phyloP scores from a whole-genome alignment of 1,140 invertebrate species.

The Argopecten irradians region DNA sequence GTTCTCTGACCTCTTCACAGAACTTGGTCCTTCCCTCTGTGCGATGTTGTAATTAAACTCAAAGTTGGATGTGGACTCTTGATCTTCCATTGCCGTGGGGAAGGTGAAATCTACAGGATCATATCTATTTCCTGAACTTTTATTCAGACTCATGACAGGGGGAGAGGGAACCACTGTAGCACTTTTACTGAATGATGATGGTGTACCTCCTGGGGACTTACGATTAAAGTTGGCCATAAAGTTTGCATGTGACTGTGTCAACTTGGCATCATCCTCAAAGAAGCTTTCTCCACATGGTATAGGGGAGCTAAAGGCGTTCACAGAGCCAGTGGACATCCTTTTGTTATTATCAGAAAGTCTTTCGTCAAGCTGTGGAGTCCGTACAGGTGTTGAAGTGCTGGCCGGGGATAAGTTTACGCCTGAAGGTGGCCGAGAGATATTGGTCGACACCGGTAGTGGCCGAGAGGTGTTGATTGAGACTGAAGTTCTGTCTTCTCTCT shows the following conservation, averaged over 20 bases:
- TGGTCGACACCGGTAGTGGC: background rate
- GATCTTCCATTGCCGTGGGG: background rate
- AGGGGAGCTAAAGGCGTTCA: constrained; percentile 52
- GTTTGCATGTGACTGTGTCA: constrained; percentile 60
- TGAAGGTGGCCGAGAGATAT: background rate
- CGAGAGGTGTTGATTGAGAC: background rate
- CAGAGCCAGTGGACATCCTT: background rate
- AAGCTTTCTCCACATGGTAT: constrained; percentile 73
- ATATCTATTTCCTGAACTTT: background rate
- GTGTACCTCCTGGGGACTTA: constrained; percentile 31
- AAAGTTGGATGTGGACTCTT: constrained; percentile 33
- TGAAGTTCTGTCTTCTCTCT: background rate
- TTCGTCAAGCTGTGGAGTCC: constrained; percentile 4
- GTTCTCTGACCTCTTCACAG: background rate
- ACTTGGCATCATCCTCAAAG: constrained; percentile 66
- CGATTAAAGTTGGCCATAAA: constrained; percentile 55
- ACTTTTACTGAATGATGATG: background rate
- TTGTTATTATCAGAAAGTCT: background rate
- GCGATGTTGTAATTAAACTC: constrained; percentile 57
- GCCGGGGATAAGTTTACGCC: background rate
- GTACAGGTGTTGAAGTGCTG: background rate
- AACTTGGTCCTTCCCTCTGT: constrained; percentile 24
- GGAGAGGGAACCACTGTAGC: background rate
- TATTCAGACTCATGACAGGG: background rate
- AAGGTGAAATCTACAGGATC: background rate